Evolutionary conservation across 2,113 vertebrate genomes (phyloP).

Genomic region (Oreochromis tanganicae): DNA sequence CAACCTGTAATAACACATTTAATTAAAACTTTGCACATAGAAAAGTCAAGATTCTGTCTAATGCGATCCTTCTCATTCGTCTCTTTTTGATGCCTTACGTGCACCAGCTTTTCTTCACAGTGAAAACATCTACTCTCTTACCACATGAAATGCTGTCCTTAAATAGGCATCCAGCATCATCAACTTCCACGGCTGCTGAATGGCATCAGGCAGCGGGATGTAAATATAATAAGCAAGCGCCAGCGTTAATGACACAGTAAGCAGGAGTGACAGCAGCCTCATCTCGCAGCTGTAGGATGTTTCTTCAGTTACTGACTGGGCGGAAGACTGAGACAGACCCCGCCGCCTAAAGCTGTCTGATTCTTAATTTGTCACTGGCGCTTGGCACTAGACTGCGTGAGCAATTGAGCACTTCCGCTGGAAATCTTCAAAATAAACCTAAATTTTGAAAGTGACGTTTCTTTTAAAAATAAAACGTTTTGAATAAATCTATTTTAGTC

Average conservation of each 20-base stretch:
- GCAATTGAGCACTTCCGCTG: neutral
- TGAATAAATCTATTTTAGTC: neutral
- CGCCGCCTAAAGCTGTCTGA: neutral
- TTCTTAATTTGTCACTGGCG: neutral
- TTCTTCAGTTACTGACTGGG: neutral
- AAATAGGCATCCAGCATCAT: conserved; percentile 49
- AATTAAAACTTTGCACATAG: neutral
- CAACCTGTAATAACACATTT: neutral
- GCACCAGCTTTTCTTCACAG: neutral
- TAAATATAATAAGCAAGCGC: conserved; percentile 72
- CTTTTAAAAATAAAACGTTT: neutral
- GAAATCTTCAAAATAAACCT: conserved; percentile 3
- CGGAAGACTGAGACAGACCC: neutral
- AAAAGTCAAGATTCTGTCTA: neutral
- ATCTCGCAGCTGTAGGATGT: neutral
- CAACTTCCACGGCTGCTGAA: conserved; percentile 63
- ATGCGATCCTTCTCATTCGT: neutral
- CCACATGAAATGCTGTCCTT: conserved; percentile 31
- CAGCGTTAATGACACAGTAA: conserved; percentile 40
- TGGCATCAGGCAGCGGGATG: conserved; percentile 55
- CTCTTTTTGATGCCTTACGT: neutral
- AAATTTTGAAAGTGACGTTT: neutral
- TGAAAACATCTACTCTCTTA: conserved; percentile 1
- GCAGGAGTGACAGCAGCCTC: conserved; percentile 21
- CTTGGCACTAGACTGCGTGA: too few species aligned